Percentiles rank a stretch among this genome's conserved stretches.
Conservation (phyloP, 2,888 invertebrate species). For the Heliconius ethilla region DNA sequence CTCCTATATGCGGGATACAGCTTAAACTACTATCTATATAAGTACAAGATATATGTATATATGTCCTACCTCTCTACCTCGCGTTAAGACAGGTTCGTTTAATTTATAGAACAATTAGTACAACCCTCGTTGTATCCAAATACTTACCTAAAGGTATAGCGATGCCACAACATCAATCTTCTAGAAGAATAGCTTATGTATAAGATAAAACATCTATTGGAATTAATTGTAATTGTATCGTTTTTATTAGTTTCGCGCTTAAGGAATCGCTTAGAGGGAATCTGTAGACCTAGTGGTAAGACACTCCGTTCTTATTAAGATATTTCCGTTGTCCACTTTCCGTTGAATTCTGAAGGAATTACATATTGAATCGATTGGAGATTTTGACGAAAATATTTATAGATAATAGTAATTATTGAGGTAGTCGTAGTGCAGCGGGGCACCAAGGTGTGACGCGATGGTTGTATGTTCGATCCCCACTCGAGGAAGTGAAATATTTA, state of each 20-base stretch:
- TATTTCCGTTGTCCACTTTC: neutral
- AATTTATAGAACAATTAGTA: slow-evolving; percentile 15
- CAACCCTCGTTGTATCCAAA: neutral
- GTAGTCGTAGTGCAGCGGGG: no score
- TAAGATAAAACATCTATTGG: neutral
- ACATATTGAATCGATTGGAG: no score
- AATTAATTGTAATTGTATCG: no score
- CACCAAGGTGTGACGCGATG: no score
- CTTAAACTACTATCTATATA: neutral
- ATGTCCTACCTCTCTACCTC: neutral
- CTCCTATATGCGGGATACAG: no score
- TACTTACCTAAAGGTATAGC: neutral
- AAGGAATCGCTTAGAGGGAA: neutral
- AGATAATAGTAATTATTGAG: no score
- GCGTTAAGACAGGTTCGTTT: neutral
- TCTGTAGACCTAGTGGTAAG: neutral
- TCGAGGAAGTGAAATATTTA: no score
- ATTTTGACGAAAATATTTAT: no score
- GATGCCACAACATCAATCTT: slow-evolving; percentile 3
- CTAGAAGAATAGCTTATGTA: neutral
- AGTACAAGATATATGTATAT: neutral
- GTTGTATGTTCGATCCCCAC: no score
- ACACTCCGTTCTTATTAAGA: neutral
- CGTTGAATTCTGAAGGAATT: neutral
- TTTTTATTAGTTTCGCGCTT: no score